Base-by-base conservation (phyloP, 1,140 invertebrate species). In the Diorhabda sublineata region DNA sequence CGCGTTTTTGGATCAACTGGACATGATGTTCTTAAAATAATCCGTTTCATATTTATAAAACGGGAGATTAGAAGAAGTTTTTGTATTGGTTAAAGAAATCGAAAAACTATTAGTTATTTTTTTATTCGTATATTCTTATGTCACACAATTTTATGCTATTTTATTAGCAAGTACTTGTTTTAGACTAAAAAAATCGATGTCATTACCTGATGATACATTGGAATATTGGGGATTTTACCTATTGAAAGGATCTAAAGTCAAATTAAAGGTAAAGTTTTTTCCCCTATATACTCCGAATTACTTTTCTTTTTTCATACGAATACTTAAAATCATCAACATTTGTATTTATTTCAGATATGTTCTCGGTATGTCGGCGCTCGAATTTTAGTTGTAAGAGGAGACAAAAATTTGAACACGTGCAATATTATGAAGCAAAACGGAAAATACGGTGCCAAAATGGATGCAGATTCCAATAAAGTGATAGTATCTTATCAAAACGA, bases 191-290 rank as follows among this genome's bases (percentile, higher is more conserved):
- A 93, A 94, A 77, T 91, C 91, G 58, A 92, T 95, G 89, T 87
- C 82, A 6, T 80, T 95, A 71, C 91, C 91, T 2, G 92, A 94
- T 81, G 92, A 95, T 76, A 92, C 91, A 42, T 83, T 94, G 47
- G 92, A 94, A 80, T 95, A 94, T 81, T 95, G 92, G 92, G 92
- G 92, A 42, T 95, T 95, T 84, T 94, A 91, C 82, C 80, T 95
- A 9, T 84, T 92, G 42, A 86, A 87, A 79, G 92, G 91, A 11
- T 72, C 76, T 26, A 66, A 66, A 8, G 75, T 78, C 8, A 74
- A 71, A 45, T 66, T 78, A 8, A 75, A 75, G 62, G 71, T 69
- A 65, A 41, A 44, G 42, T 42, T 26, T 26, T 26, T 26, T 26
- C 26, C 26, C 26, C 26, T 26, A 26, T 26, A 26, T 2, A 26